Percentiles rank a stretch among this genome's conserved stretches.
phyloP scores from a whole-genome alignment of 2,113 vertebrate species.

The Cygnus atratus region DNA sequence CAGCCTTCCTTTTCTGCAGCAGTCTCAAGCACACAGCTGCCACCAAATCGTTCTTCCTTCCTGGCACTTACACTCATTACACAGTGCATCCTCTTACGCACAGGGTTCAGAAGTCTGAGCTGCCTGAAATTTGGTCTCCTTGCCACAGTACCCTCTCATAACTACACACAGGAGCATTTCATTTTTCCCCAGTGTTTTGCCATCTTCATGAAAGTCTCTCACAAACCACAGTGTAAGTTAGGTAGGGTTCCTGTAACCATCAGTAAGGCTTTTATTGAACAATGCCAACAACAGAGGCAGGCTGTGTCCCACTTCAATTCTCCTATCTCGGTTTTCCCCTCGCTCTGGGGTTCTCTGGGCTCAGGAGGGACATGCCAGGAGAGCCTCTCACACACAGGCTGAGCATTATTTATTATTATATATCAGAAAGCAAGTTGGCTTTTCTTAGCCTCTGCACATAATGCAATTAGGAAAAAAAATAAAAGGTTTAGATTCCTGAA shows the following conservation, averaged over 20 bases:
- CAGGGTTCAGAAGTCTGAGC: not conserved
- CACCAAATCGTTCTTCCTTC: conserved; percentile 27
- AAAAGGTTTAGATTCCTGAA: not conserved
- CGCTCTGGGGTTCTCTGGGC: not conserved
- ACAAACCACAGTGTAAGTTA: not conserved
- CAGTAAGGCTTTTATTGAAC: rapidly evolving
- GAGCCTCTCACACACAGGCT: not conserved
- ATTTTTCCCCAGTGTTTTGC: not conserved
- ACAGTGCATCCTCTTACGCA: not conserved
- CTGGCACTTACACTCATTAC: conserved; percentile 3
- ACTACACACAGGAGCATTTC: not conserved
- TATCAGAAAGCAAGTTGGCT: not conserved
- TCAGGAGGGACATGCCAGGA: not conserved
- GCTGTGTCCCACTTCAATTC: not conserved
- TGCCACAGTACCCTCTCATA: not conserved
- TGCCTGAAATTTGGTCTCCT: not conserved
- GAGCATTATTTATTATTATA: not conserved
- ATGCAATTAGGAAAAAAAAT: not conserved
- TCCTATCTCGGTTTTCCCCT: not conserved
- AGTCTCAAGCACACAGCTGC: conserved; percentile 36
- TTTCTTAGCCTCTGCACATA: not conserved
- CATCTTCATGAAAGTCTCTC: not conserved
- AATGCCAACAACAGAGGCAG: not conserved
- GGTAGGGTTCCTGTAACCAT: not conserved
- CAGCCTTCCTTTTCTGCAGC: conserved; percentile 61